Conservation (phyloP, 2,113 vertebrate genomes). For the Paradoxurus hermaphroditus region DNA sequence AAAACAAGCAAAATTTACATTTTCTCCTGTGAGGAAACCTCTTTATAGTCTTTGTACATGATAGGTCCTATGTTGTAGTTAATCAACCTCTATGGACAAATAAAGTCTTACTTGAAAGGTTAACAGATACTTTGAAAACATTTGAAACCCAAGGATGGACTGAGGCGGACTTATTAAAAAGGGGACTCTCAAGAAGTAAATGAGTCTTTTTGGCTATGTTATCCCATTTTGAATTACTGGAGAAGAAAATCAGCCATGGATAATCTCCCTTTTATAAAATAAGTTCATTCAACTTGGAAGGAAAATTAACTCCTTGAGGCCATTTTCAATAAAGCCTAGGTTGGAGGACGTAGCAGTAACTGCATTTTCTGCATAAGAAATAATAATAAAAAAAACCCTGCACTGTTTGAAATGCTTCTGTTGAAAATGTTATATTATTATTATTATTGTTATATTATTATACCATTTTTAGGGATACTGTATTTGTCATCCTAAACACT, state of each 20-base stretch:
- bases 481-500: not conserved
- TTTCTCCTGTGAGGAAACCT: not conserved
- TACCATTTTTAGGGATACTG: not conserved
- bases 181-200: not conserved
- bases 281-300: not conserved
- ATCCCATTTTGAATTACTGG: not conserved
- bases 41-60: not conserved
- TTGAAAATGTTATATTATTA: no score
- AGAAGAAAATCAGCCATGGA: not conserved
- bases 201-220: not conserved
- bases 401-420: not conserved
- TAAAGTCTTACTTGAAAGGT: not conserved
- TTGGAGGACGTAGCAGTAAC: not conserved
- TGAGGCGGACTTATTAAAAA: not conserved
- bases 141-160: not conserved
- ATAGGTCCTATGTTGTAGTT: not conserved
- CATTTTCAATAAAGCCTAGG: constrained; percentile 10
- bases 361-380: not conserved
- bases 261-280: not conserved
- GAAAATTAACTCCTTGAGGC: not conserved
- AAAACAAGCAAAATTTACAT: not conserved
- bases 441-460: not conserved
- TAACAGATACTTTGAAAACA: not conserved
- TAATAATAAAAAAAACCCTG: not conserved
- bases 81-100: not conserved